Base-by-base conservation (phyloP, 2,113 vertebrate genomes). In the Isurus oxyrinchus region DNA sequence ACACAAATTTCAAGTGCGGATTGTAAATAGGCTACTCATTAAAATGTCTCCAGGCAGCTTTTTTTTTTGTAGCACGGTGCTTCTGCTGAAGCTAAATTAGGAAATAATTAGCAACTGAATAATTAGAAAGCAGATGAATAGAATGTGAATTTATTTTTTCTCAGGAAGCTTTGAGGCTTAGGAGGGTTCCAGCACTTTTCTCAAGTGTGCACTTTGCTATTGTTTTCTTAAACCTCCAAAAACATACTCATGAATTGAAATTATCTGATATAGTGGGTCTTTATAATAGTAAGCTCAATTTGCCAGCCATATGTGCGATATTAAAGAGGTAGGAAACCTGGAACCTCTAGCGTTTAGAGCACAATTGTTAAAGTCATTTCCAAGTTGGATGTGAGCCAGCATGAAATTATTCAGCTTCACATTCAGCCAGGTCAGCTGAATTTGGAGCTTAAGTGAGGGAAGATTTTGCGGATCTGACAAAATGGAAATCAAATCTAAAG, bases 21-120 rank as follows among this genome's bases (percentile, higher is more conserved):
- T 95, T 95, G 61, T 95, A 95, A 95, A 95, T 95, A 95, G 94
- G 94, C 94, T 95, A 69, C 94, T 95, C 66, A 69, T 95, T 95
- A 95, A 95, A 95, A 95, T 95, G 94, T 95, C 94, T 95, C 94
- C 49, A 95, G 94, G 94, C 94, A 95, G 94, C 94, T 69, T 69
- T 69, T 66, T 40, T 66, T 95, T 95, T 49, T 95, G 94, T 53
- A 95, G 94, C 63, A 14, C 19, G 59, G 59, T 63, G 66, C 66
- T 67, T 49, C 94, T 49, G 94, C 94, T 27, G 94, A 95, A 69
- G 94, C 63, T 95, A 95, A 95, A 95, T 53, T 67, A 95, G 94
- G 63, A 69, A 69, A 95, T 95, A 95, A 95, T 95, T 95, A 95
- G 94, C 66, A 69, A 44, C 63, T 31, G 94, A 95, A 69, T 95